Evolutionary conservation across 2,797 vertebrate genomes (phyloP).

Genomic region (Molothrus aeneus): DNA sequence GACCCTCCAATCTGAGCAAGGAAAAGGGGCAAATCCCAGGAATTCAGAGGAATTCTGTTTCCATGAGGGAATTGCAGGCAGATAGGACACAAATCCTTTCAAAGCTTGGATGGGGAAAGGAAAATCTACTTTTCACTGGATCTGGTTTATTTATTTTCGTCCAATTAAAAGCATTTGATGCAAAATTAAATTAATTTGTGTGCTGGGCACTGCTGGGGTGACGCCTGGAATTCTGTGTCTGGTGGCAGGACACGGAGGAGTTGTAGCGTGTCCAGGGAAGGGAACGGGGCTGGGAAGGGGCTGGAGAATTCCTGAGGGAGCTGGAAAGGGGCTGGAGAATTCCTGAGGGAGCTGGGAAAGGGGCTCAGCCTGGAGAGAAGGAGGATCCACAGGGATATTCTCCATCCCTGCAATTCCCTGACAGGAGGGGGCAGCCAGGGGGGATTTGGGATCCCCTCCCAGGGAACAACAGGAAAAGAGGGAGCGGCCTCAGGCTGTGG

Average conservation of each 20-base stretch:
- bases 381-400: not conserved
- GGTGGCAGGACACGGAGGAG: not conserved
- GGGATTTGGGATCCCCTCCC: not conserved
- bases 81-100: not conserved
- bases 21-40: not conserved
- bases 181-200: not conserved
- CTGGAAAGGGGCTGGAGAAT: not conserved
- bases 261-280: not conserved
- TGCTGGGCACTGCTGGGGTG: not conserved
- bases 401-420: not conserved
- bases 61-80: not conserved
- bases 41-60: not conserved
- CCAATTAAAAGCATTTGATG: accelerated
- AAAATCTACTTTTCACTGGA: accelerated
- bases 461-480: no score
- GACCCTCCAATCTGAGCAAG: accelerated
- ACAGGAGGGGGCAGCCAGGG: no score
- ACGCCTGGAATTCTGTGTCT: not conserved
- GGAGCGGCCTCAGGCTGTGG: accelerated
- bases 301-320: not conserved
- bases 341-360: not conserved
- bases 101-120: not conserved
- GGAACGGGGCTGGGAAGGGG: not conserved
- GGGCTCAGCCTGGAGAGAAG: not conserved
- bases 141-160: accelerated